Evolutionary conservation across 2,797 vertebrate species (phyloP), one percentile per base, ranked within the genome.

Genomic region (Oryzias dopingdopingensis): DNA sequence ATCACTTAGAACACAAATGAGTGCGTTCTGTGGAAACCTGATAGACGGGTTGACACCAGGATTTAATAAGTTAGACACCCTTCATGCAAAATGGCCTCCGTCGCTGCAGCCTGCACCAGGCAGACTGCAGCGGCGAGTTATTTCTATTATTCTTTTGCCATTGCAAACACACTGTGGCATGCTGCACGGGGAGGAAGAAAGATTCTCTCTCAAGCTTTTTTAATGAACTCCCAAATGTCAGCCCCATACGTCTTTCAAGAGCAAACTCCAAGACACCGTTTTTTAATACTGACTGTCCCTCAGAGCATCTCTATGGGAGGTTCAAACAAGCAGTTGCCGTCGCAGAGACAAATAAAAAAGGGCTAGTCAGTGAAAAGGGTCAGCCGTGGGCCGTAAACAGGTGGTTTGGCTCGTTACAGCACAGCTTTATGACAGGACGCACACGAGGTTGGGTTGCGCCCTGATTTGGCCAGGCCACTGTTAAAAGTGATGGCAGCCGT

Each of bases 161-260:
- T 56, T 54, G 84, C 82, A 88, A 88, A 90, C 85, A 85, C 82
- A 81, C 77, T 80, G 86, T 87, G 84, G 85, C 86, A 77, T 76
- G 81, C 79, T 72, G 81, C 76, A 76, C 77, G 83, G 77, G 77
- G 74, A 77, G 73, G 79, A 87, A 88, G 86, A 89, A 80, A 81
- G 72, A 88, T 85, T 76, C 74, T 73, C 80, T 82, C 87, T 85
- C 80, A 79, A 87, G 80, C 75, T 74, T 72, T 88, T 91, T 89
- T 91, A 92, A 90, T 91, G 87, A 92, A 89, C 88, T 92, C 90
- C 90, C 90, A 86, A 84, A 89, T 83, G 89, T 84, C 86, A 88
- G 75, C 73, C 75, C 77, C 77, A 65, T 76, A 64, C 60, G 70
- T 85, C 74, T 86, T 83, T 87, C 69, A 83, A 86, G 66, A 83